phyloP scores from a whole-genome alignment of 2,888 invertebrate species.

The Xestoiulus laeticollis region DNA sequence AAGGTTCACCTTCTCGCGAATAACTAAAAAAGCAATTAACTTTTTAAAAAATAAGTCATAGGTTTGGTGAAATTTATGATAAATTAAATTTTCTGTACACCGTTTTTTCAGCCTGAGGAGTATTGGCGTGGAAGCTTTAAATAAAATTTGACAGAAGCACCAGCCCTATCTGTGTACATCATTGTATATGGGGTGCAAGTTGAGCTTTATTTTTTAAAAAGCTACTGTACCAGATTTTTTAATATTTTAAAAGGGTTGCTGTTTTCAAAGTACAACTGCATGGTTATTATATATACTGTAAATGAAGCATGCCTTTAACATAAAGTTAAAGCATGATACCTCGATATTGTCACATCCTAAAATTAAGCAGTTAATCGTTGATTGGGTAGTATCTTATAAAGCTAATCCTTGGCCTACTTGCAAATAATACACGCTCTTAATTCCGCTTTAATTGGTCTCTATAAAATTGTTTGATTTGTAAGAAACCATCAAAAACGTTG shows the following conservation, averaged over 20 bases:
- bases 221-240: neutral
- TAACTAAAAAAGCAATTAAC: constrained; percentile 21
- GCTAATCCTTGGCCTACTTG: constrained; percentile 27
- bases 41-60: neutral
- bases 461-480: neutral
- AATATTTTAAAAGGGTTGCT: neutral
- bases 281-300: neutral
- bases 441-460: neutral
- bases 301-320: neutral
- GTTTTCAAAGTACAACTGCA: neutral
- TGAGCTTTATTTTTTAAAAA: neutral
- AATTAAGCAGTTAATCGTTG: neutral
- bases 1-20: neutral
- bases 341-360: neutral
- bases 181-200: neutral
- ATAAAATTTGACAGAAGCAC: constrained; percentile 4
- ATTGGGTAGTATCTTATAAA: neutral
- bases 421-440: neutral
- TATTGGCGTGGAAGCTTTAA: constrained; percentile 1
- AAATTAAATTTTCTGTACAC: constrained; percentile 6
- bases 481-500: neutral
- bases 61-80: constrained; percentile 8
- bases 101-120: neutral
- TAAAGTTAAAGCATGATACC: neutral
- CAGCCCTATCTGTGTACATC: constrained; percentile 19